Evolutionary conservation across 2,113 vertebrate genomes (phyloP).

Genomic region (Cariama cristata): DNA sequence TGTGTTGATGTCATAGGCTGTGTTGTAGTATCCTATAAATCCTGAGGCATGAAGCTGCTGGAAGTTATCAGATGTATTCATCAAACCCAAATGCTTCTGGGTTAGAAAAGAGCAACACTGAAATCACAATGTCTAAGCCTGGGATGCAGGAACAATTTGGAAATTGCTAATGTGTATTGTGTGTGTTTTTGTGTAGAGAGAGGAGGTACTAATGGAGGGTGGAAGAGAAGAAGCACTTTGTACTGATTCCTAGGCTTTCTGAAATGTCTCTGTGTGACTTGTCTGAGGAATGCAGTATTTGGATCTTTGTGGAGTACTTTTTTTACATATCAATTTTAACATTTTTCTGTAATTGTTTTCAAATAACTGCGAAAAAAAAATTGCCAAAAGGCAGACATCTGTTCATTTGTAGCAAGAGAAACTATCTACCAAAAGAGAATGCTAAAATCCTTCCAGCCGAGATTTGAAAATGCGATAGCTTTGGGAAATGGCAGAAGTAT

Average conservation of each 20-base stretch:
- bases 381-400: conserved; percentile 60
- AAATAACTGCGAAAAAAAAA: conserved; percentile 34
- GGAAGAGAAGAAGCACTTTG: background rate
- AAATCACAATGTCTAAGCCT: background rate
- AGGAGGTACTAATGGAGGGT: background rate
- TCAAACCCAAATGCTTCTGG: background rate
- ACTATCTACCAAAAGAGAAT: conserved; percentile 19
- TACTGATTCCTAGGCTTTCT: background rate
- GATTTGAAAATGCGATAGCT: conserved; percentile 23
- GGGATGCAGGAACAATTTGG: background rate
- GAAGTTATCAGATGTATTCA: background rate
- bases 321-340: background rate
- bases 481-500: background rate
- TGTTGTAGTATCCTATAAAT: background rate
- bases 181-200: background rate
- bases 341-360: conserved; percentile 61
- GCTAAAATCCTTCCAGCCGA: conserved; percentile 25
- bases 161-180: background rate
- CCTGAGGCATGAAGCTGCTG: background rate
- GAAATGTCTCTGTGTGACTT: background rate
- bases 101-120: background rate
- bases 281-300: background rate
- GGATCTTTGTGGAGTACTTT: background rate
- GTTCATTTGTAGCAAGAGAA: conserved; percentile 19
- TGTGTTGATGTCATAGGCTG: background rate